Base-by-base conservation (phyloP, 2,888 invertebrate species). In the Crossocerus cetratus region DNA sequence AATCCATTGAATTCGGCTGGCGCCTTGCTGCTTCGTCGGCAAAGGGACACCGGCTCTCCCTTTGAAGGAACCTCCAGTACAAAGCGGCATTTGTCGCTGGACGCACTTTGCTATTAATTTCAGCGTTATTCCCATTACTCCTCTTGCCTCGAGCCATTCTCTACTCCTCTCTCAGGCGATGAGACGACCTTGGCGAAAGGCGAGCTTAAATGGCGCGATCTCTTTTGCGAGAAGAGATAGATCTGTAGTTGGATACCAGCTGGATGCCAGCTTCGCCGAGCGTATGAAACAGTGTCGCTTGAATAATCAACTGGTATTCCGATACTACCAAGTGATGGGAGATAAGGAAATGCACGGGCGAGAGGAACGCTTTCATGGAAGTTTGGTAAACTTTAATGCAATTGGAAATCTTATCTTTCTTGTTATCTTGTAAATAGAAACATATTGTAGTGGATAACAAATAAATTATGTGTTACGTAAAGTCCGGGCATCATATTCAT, bases 31-130 rank as follows among this genome's bases (percentile, higher is more conserved):
- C n/a, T n/a, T n/a, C 21, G 16, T 49, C 60, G 54, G 58, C 63
- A 54, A 63, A 67, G 66, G 32, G 32, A 8, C 32, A 32, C 32
- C 32, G 32, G n/a, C 42, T 61, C 62, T 70, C 66, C 67, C 75
- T 74, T 69, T 64, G 20, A n/a, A 11, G 2, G 62, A 61, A 49
- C 58, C 55, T 45, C 56, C 55, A 49, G 43, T 60, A 65, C 76
- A 70, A 76, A 74, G 74, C 63, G 43, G 49, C 63, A 63, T 65
- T 74, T 63, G 63, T 21, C 22, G 44, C n/a, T 18, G 45, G 62
- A 11, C 20, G 62, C 59, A 55, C 32, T 11, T 54, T 49, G 59
- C 72, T 23, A 21, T 74, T 74, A 72, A 74, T 74, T 74, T 73
- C 45, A 21, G 23, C 20, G 65, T 5, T 32, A 43, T 65, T 53